Percentiles rank a stretch among this genome's conserved stretches.
These are phyloP conservation scores for Clupea harengus DNA, from an alignment of 2,113 vertebrate species.

Conservation along the genomic window DNA sequence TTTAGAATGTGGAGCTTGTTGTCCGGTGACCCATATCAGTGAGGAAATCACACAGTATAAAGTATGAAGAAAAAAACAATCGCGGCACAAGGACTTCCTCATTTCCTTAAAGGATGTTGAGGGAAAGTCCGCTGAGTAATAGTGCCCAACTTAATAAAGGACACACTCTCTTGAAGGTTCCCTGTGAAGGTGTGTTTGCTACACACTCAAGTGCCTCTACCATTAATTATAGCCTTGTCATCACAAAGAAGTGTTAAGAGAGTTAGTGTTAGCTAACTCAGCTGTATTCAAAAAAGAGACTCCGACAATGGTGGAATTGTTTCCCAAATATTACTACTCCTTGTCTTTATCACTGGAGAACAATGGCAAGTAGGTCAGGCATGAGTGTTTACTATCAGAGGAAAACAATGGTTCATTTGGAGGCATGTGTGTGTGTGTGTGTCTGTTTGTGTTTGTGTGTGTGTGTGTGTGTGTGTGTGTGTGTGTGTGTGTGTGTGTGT, in stretches of 20 bases:
- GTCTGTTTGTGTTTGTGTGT: not conserved
- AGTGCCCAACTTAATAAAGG: not conserved
- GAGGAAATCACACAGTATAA: conserved; percentile 18
- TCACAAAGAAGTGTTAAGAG: not conserved
- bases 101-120: conserved; percentile 33
- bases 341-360: conserved; percentile 28
- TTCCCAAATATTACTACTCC: conserved; percentile 20
- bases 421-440: not conserved
- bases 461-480: not conserved
- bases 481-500: too few species aligned
- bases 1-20: not conserved
- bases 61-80: conserved; percentile 17
- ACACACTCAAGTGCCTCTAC: not conserved
- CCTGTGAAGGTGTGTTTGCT: not conserved
- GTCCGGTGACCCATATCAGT: not conserved
- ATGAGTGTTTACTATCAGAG: conserved; percentile 23
- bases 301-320: conserved; percentile 14
- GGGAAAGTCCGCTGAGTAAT: conserved; percentile 37
- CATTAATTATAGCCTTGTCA: not conserved
- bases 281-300: not conserved
- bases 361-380: conserved; percentile 29
- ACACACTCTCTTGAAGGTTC: not conserved
- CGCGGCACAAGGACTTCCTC: not conserved
- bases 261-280: not conserved
- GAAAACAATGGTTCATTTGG: conserved; percentile 26